These are phyloP conservation scores for Ariolimax columbianus DNA, from an alignment of 2,888 invertebrate species.

Conservation along the genomic window DNA sequence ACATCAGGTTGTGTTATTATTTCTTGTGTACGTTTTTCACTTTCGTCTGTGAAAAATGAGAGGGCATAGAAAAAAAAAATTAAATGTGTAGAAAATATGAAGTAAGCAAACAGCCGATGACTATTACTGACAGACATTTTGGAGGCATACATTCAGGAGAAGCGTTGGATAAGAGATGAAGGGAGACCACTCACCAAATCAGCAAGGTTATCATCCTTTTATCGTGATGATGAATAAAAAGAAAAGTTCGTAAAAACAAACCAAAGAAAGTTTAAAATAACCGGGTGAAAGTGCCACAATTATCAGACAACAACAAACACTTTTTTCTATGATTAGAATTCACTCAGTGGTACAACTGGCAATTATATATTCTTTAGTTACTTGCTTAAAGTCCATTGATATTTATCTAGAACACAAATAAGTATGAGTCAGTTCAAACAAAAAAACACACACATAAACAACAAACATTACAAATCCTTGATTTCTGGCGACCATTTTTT, in stretches of 20 bases:
- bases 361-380: too few species aligned
- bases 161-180: constrained; percentile 35
- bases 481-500: too few species aligned
- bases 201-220: constrained; percentile 61
- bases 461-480: too few species aligned
- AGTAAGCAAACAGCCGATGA: background rate
- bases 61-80: background rate
- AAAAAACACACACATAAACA: too few species aligned
- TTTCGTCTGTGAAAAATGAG: background rate
- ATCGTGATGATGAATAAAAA: constrained; percentile 47
- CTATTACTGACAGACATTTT: background rate
- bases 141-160: constrained; percentile 30
- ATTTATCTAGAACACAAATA: too few species aligned
- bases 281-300: background rate
- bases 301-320: too few species aligned
- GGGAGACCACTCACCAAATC: constrained; percentile 61
- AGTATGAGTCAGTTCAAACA: too few species aligned
- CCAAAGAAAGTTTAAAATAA: background rate
- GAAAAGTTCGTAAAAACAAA: constrained; percentile 1
- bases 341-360: too few species aligned
- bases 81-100: background rate
- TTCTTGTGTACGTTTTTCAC: background rate
- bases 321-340: too few species aligned
- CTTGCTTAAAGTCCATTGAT: too few species aligned
- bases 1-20: background rate